Evolutionary conservation across 2,113 vertebrate species (phyloP).

Genomic region (Pavo muticus): DNA sequence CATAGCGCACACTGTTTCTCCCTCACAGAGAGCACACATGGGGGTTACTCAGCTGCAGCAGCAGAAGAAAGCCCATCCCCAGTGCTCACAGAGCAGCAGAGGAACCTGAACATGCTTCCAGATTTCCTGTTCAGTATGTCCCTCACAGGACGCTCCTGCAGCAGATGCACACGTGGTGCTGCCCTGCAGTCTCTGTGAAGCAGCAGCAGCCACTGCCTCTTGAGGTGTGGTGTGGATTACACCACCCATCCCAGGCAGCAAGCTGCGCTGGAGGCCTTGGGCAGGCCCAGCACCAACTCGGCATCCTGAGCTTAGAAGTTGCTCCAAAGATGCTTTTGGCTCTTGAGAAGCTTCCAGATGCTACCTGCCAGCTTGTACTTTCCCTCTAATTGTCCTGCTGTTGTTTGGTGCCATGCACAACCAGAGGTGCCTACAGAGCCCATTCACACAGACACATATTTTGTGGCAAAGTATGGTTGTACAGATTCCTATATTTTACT

Average conservation of each 20-base stretch:
- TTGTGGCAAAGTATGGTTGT: neutral
- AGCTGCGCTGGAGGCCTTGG: neutral
- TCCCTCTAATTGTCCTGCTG: accelerated
- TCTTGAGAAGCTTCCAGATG: neutral
- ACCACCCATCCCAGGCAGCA: accelerated
- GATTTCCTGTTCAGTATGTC: neutral
- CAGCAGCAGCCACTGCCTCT: accelerated
- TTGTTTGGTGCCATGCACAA: neutral
- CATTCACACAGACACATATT: neutral
- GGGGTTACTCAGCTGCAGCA: accelerated
- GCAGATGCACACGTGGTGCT: neutral
- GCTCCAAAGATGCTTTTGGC: neutral
- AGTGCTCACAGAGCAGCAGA: accelerated
- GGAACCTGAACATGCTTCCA: accelerated
- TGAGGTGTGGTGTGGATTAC: neutral
- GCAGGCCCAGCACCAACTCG: neutral
- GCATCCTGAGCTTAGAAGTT: neutral
- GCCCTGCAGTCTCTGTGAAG: neutral
- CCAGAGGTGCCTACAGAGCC: neutral
- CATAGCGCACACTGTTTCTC: accelerated
- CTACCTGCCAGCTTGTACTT: neutral
- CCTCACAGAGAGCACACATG: accelerated
- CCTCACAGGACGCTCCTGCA: accelerated
- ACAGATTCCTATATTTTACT: neutral
- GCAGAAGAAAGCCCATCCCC: neutral